These are phyloP conservation scores for Syndactyla subalaris DNA, from an alignment of 2,797 vertebrate genomes.

Conservation along the genomic window DNA sequence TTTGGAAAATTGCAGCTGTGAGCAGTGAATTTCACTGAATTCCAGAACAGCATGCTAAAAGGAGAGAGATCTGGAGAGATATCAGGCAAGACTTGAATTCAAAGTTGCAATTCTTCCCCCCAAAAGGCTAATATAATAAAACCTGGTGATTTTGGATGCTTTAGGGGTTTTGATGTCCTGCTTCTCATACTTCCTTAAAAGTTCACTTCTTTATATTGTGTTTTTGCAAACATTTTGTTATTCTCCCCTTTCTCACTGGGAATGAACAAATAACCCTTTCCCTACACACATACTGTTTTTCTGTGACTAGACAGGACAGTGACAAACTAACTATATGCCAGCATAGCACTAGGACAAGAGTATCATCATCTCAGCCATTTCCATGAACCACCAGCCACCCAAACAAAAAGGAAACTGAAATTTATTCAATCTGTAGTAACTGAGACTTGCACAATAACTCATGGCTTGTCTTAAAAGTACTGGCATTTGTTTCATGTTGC, in stretches of 20 bases:
- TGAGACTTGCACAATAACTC: neutral
- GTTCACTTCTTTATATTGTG: neutral
- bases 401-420: neutral
- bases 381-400: neutral
- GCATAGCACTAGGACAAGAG: neutral
- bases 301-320: neutral
- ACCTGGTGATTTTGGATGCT: neutral
- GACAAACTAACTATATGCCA: neutral
- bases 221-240: neutral
- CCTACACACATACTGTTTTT: neutral
- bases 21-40: neutral
- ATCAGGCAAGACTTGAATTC: neutral
- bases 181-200: neutral
- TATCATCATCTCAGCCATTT: neutral
- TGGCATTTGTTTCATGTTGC: neutral
- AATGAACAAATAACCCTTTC: neutral
- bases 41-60: neutral
- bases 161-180: neutral
- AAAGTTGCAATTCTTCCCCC: neutral
- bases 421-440: neutral
- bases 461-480: neutral
- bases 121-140: neutral
- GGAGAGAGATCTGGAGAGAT: neutral
- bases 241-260: neutral
- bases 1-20: neutral